phyloP scores from a whole-genome alignment of 1,140 invertebrate genomes.

The Leptopilina boulardi region DNA sequence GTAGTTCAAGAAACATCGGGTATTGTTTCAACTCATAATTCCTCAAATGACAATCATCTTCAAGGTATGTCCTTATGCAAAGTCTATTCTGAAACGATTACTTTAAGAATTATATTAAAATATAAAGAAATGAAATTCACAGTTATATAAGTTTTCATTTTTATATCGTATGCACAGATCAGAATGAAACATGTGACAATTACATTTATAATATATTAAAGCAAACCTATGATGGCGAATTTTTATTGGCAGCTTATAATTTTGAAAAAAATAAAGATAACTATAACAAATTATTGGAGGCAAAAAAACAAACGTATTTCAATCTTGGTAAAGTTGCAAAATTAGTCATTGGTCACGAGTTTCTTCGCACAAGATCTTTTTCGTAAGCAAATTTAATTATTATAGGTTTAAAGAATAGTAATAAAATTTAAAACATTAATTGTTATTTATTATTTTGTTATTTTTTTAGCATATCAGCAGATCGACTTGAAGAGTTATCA shows the following conservation, averaged over 20 bases:
- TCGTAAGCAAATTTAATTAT: constrained; percentile 34
- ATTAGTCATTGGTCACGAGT: constrained; percentile 38
- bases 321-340: constrained; percentile 37
- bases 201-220: constrained; percentile 26
- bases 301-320: constrained; percentile 37
- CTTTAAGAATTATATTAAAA: too few relatives aligned
- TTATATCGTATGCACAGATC: too few relatives aligned
- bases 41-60: too few relatives aligned
- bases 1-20: too few relatives aligned
- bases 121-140: too few relatives aligned
- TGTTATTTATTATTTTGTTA: neutral
- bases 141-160: too few relatives aligned
- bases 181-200: neutral
- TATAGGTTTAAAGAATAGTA: neutral
- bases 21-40: too few relatives aligned
- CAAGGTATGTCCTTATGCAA: too few relatives aligned
- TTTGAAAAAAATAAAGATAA: neutral
- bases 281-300: constrained; percentile 1
- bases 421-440: neutral
- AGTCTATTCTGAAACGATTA: too few relatives aligned
- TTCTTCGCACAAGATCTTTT: constrained; percentile 30
- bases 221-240: constrained; percentile 17
- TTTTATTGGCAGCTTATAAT: constrained; percentile 18
- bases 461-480: neutral
- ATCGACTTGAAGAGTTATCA: neutral